phyloP scores from a whole-genome alignment of 2,797 vertebrate genomes.

The Acanthurus lineatus region DNA sequence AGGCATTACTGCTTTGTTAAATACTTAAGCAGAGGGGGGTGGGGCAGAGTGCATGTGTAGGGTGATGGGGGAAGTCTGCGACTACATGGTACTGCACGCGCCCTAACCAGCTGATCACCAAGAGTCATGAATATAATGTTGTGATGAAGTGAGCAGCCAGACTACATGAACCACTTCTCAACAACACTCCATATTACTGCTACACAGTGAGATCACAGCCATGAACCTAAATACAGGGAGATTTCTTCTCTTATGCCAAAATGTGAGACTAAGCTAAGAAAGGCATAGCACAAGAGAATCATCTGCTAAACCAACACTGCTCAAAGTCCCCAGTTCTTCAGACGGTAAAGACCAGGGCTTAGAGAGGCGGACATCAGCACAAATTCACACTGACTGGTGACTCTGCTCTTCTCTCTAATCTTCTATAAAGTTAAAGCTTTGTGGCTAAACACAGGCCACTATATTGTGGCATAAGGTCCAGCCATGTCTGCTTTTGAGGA shows the following conservation, averaged over 20 bases:
- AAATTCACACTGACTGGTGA: not conserved
- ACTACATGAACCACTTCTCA: constrained; percentile 2
- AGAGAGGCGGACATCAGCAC: constrained; percentile 24
- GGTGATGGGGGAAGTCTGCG: not conserved
- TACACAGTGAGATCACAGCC: constrained; percentile 16
- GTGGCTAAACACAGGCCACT: constrained; percentile 22
- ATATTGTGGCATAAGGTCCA: not conserved
- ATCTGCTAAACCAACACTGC: constrained; percentile 4
- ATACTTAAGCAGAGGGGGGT: not conserved
- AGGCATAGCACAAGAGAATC: constrained; percentile 32
- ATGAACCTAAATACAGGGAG: not conserved
- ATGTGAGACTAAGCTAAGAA: constrained; percentile 18
- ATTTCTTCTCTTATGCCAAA: constrained; percentile 27
- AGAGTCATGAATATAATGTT: not conserved
- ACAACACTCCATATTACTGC: constrained; percentile 14
- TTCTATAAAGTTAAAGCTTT: constrained; percentile 12
- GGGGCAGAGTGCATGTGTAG: not conserved
- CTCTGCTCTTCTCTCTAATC: not conserved
- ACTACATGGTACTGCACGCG: constrained; percentile 2
- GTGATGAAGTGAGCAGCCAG: constrained; percentile 2
- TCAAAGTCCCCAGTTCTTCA: not conserved
- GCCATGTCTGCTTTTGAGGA: constrained; percentile 4
- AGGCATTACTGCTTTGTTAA: constrained; percentile 51
- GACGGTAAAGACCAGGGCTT: not conserved
- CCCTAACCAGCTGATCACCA: constrained; percentile 23